Evolutionary conservation across 2,113 vertebrate species (phyloP), one percentile per base, ranked within the genome.

Genomic region (Cheilinus undulatus): DNA sequence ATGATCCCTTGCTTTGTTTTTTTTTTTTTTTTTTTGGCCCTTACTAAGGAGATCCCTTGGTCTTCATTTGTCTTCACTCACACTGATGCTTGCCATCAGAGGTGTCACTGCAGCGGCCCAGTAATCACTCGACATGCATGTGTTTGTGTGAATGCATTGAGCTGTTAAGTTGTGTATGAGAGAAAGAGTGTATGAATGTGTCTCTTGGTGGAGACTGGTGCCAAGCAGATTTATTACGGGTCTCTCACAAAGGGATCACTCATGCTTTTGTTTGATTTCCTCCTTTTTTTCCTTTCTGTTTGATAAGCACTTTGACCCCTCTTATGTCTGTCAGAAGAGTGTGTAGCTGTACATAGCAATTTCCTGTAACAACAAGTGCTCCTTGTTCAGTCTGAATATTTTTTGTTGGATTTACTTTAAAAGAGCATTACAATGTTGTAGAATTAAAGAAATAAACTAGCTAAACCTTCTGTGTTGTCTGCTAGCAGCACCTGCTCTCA

Each of bases 401-500:
- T 91, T 92, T 87, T 89, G 80, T 88, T 87, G 86, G 69, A 86
- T 86, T 90, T 88, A 83, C 80, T 89, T 92, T 89, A 73, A n/a
- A 76, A 89, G 85, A 91, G 82, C 80, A 87, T 92, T 91, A 90
- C 68, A 69, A 89, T 91, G 88, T 92, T 92, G 91, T 93, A 93
- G 89, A 91, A 79, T 89, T 88, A 53, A 66, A 78, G 60, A 81
- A 87, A 86, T 89, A 86, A 91, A 92, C 80, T 87, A 91, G 84
- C 69, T 71, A 36, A 90, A 76, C 70, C 70, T 51, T 42, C 40
- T 62, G 20, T 70, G 75, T 72, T 36, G 67, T 76, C 81, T 88
- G 70, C 50, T 24, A 36, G 40, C 40, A 8, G 49, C 27, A 32
- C 32, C 51, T 68, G 56, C 62, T 51, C 38, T 28, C 70, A 57